phyloP scores from a whole-genome alignment of 2,797 vertebrate genomes.

The Alectoris magna region DNA sequence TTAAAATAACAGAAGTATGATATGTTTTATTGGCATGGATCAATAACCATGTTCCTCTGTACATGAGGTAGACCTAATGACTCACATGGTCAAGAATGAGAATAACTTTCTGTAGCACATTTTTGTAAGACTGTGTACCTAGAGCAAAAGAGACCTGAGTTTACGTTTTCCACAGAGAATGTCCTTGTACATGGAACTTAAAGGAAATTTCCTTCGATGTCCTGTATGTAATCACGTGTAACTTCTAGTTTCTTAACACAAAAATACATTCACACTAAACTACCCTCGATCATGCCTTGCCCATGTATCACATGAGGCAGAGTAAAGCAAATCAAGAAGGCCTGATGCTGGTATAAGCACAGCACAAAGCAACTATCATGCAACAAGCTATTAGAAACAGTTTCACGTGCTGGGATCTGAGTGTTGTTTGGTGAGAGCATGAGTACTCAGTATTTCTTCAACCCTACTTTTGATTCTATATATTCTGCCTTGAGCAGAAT shows the following conservation, averaged over 20 bases:
- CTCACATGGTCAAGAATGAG: neutral
- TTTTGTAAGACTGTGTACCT: neutral
- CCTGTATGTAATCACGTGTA: neutral
- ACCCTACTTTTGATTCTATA: neutral
- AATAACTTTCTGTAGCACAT: neutral
- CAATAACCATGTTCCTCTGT: neutral
- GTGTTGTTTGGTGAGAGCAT: neutral
- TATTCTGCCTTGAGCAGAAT: neutral
- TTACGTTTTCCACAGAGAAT: rapidly evolving
- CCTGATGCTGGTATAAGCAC: neutral
- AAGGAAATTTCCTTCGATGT: rapidly evolving
- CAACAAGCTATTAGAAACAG: neutral
- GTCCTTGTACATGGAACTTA: neutral
- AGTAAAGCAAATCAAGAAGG: neutral
- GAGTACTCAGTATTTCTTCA: neutral
- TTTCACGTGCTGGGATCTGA: neutral
- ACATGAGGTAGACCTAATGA: neutral
- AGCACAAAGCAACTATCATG: neutral
- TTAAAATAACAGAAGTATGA: slow-evolving; percentile 6
- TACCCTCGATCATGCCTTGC: neutral
- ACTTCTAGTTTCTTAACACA: neutral
- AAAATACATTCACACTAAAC: neutral
- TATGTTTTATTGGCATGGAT: slow-evolving; percentile 21
- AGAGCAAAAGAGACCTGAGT: neutral
- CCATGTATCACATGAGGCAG: neutral